Conservation (phyloP, 2,888 invertebrate genomes). For the Alviniconcha strummeri region DNA sequence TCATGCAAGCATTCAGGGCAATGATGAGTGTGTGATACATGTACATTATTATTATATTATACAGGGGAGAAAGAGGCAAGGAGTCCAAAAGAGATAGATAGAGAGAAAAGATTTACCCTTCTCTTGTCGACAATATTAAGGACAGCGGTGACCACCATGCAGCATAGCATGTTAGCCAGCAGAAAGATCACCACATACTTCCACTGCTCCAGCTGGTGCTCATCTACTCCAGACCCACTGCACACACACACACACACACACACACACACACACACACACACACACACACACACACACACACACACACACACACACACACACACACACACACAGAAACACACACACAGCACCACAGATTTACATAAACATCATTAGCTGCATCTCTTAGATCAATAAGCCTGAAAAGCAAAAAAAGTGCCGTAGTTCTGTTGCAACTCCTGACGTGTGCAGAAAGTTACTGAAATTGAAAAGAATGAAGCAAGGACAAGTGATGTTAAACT, state of each 20-base stretch:
- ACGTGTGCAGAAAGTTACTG: too few relatives aligned
- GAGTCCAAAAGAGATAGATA: too few relatives aligned
- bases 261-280: neutral
- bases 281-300: neutral
- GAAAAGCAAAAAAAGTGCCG: too few relatives aligned
- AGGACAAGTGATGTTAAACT: too few relatives aligned
- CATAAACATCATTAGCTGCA: too few relatives aligned
- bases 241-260: neutral
- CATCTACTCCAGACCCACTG: conserved; percentile 18
- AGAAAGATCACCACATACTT: conserved; percentile 73
- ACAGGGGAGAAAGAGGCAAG: too few relatives aligned
- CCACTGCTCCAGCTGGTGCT: conserved; percentile 63
- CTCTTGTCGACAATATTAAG: conserved; percentile 67
- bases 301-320: neutral
- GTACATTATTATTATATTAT: too few relatives aligned
- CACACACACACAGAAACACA: neutral
- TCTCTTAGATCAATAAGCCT: too few relatives aligned
- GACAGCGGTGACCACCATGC: conserved; percentile 60
- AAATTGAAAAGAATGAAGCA: too few relatives aligned
- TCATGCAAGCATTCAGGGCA: too few relatives aligned
- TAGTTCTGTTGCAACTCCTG: too few relatives aligned
- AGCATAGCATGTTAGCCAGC: conserved; percentile 68
- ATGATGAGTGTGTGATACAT: too few relatives aligned
- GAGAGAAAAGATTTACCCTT: conserved; percentile 54
- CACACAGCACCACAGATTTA: neutral